Evolutionary conservation across 1,140 invertebrate genomes (phyloP).

Genomic region (Pseudomyrmex gracilis): DNA sequence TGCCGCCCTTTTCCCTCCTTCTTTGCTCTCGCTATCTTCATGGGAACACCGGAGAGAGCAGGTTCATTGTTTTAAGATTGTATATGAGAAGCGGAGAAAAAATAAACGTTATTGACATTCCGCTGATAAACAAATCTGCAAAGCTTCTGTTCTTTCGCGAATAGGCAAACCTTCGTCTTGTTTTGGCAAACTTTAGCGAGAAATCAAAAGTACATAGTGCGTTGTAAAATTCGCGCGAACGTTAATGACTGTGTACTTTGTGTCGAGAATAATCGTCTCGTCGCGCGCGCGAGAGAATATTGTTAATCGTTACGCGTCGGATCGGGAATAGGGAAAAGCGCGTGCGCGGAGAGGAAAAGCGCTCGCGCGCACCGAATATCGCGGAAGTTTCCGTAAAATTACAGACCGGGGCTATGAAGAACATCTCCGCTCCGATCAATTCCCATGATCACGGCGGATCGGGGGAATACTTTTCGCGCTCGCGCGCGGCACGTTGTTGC

Average conservation of each 20-base stretch:
- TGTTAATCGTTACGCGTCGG: constrained; percentile 81
- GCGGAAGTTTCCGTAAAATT: constrained; percentile 56
- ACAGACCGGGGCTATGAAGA: constrained; percentile 23
- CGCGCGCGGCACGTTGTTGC: background rate
- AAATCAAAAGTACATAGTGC: background rate
- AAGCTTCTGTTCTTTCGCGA: constrained; percentile 17
- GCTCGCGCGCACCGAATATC: constrained; percentile 25
- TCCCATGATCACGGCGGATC: constrained; percentile 33
- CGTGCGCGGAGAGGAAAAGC: background rate
- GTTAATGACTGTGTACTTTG: constrained; percentile 18
- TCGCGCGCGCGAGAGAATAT: constrained; percentile 69
- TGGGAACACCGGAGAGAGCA: constrained; percentile 79
- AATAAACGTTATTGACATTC: constrained; percentile 33
- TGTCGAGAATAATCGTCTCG: constrained; percentile 58
- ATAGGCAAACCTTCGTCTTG: background rate
- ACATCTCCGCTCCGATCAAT: constrained; percentile 29
- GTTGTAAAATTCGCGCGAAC: background rate
- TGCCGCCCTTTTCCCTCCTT: constrained; percentile 76
- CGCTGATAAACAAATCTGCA: constrained; percentile 6
- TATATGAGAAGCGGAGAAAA: constrained; percentile 24
- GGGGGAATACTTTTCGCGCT: constrained; percentile 46
- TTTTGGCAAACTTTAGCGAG: background rate
- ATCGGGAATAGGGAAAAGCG: constrained; percentile 77
- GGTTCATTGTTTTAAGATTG: constrained; percentile 81
- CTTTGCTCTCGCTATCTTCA: constrained; percentile 76